Base-by-base conservation (phyloP, 2,113 vertebrate species). In the Tricholaema leucomelas region DNA sequence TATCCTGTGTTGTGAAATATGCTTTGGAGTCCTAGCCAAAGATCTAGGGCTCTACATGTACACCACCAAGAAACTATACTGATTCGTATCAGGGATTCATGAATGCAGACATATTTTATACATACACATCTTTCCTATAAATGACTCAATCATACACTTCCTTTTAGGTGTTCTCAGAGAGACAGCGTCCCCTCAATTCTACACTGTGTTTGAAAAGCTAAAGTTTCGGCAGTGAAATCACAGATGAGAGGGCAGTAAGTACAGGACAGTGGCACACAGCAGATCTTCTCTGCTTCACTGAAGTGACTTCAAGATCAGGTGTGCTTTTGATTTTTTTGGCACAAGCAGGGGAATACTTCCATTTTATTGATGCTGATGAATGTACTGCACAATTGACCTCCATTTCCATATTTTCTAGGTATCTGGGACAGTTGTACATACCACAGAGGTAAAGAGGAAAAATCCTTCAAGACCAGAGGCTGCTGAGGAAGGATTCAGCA, bases 11-110 rank as follows among this genome's bases (percentile, higher is more conserved):
- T 93, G 92, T 88, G 93, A 70, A 95, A 96, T 74, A 55, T 5
- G 28, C 92, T 95, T 94, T 93, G 86, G 92, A 90, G 88, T 95
- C 30, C 30, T 24, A 73, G 91, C 91, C 91, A 92, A 91, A 92
- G 78, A 92, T 92, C 78, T 91, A 66, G 56, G 74, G 60, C 30
- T 77, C 60, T 93, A 71, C 64, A 74, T 59, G 38, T 87, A 50
- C 61, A 63, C 67, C 54, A 58, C 88, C 80, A 90, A 87, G 91
- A 81, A 88, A 87, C 36, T 27, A 63, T 87, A 70, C 52, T 77
- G 93, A 96, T 95, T 87, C 0, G 2, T 84, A 88, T 94, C 91
- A 71, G 23, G 31, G 38, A 64, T 74, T 91, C 90, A 80, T 74
- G 81, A 93, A 92, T 76, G 46, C 33, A 92, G 87, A 73, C 31